Evolutionary conservation across 2,888 invertebrate species (phyloP).

Genomic region (Melieria crassipennis): DNA sequence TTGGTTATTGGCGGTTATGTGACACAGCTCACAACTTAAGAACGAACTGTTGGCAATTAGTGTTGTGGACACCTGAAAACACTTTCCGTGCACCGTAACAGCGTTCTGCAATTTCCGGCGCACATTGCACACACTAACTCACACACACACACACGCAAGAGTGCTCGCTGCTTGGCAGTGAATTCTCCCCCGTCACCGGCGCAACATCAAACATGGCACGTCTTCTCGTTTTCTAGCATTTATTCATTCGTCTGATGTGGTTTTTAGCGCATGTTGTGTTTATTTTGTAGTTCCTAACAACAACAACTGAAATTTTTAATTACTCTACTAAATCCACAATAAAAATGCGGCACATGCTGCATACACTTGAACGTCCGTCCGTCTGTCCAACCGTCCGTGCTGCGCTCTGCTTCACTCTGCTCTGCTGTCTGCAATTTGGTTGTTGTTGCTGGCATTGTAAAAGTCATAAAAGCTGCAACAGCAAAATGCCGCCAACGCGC

Average conservation of each 20-base stretch:
- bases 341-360: constrained; percentile 5
- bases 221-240: not conserved
- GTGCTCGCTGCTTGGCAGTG: not conserved
- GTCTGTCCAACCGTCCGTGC: not conserved
- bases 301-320: constrained; percentile 29
- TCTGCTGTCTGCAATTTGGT: not conserved
- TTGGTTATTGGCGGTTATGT: too few species aligned
- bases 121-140: not conserved
- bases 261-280: constrained; percentile 45
- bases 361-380: not conserved
- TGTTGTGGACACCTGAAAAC: not conserved
- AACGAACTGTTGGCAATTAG: not conserved
- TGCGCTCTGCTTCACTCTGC: constrained; percentile 11
- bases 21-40: not conserved
- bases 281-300: constrained; percentile 46
- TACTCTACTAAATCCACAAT: constrained; percentile 21
- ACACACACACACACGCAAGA: not conserved
- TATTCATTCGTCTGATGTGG: constrained; percentile 46
- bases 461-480: too few species aligned
- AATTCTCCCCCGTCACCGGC: not conserved
- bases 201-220: constrained; percentile 14
- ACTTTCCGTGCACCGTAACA: not conserved
- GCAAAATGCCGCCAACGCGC: too few species aligned
- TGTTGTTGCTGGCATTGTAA: too few species aligned
- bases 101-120: too few species aligned